phyloP scores from a whole-genome alignment of 2,797 vertebrate species.

The Dermochelys coriacea region DNA sequence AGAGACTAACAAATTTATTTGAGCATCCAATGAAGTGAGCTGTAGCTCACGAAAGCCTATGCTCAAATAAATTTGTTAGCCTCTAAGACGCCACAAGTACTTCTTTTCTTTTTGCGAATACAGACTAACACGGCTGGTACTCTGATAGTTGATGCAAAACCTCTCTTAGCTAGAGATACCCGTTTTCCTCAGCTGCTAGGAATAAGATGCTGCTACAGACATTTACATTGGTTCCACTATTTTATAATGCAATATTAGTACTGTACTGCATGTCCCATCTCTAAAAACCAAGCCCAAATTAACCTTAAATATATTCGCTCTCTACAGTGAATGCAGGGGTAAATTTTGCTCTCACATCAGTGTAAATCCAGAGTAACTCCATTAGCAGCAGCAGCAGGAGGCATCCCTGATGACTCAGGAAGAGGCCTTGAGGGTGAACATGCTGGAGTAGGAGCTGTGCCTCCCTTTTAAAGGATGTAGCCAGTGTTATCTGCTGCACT shows the following conservation, averaged over 20 bases:
- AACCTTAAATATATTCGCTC: neutral
- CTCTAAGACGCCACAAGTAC: too few species aligned
- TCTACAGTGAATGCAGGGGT: neutral
- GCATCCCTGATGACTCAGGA: neutral
- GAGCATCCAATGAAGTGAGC: too few species aligned
- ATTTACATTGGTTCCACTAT: neutral
- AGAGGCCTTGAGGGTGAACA: neutral
- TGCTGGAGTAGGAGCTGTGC: neutral
- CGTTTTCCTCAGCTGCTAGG: neutral
- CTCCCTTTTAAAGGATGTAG: neutral
- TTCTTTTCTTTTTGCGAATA: too few species aligned
- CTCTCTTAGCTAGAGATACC: too few species aligned
- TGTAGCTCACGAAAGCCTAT: too few species aligned
- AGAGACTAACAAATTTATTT: too few species aligned
- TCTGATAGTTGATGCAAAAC: neutral
- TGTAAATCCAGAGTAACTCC: neutral
- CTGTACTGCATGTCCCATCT: neutral
- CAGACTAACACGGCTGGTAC: too few species aligned
- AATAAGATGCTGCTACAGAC: neutral
- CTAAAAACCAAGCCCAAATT: neutral
- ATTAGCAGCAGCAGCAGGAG: neutral
- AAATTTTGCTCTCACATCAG: neutral
- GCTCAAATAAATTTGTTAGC: too few species aligned
- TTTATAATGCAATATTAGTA: neutral
- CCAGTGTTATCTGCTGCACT: fast-evolving